phyloP scores from a whole-genome alignment of 2,888 invertebrate species.

The Micoletzkya japonica region DNA sequence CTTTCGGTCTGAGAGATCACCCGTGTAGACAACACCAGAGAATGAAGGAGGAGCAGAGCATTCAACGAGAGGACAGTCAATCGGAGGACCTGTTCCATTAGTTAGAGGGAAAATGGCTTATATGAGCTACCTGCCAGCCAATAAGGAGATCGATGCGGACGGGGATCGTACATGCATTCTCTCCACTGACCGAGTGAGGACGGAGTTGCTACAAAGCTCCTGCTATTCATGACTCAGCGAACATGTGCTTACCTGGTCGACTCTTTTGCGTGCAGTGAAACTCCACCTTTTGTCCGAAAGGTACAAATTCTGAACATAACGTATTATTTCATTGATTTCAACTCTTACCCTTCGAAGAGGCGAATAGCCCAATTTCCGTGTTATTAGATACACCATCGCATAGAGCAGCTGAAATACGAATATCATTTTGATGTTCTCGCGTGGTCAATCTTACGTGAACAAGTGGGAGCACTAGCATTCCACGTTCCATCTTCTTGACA shows the following conservation, averaged over 20 bases:
- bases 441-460: conserved; percentile 77
- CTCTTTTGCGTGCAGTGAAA: conserved; percentile 58
- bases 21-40: conserved; percentile 86
- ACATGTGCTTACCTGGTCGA: conserved; percentile 47
- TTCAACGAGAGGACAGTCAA: conserved; percentile 72
- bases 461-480: conserved; percentile 90
- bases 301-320: conserved; percentile 31
- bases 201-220: conserved; percentile 68
- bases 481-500: conserved; percentile 88
- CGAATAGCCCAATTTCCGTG: conserved; percentile 56
- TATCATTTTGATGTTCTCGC: neutral
- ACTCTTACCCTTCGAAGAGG: conserved; percentile 47
- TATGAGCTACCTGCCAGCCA: conserved; percentile 13
- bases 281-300: conserved; percentile 60
- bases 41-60: conserved; percentile 89
- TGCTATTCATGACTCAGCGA: no score
- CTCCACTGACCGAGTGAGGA: conserved; percentile 83
- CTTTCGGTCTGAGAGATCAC: conserved; percentile 70
- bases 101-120: no score
- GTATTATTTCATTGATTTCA: neutral
- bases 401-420: conserved; percentile 54
- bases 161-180: conserved; percentile 93
- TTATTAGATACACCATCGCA: conserved; percentile 62
- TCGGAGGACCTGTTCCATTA: conserved; percentile 43
- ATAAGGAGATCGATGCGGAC: conserved; percentile 65